Conservation (phyloP, 2,888 invertebrate genomes). For the Malthinus seriepunctatus region DNA sequence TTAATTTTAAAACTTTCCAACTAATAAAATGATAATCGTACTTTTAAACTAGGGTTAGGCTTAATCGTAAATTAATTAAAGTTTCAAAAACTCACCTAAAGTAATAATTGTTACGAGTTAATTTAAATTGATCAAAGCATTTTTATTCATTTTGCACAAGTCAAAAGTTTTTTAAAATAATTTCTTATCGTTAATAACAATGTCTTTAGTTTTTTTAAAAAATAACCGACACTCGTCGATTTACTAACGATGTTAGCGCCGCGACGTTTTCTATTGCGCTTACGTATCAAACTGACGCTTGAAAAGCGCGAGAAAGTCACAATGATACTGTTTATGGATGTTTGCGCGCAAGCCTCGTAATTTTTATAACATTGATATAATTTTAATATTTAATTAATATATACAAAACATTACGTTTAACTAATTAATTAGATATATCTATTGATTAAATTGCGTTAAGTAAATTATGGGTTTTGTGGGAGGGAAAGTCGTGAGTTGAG, state of each 20-base stretch:
- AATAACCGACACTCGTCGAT: background rate
- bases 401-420: no score
- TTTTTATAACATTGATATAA: conserved; percentile 6
- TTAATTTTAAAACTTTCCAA: no score
- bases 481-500: no score
- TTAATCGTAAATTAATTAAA: no score
- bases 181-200: background rate
- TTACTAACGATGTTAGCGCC: conserved; percentile 4
- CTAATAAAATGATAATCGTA: no score
- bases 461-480: no score
- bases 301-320: conserved; percentile 19
- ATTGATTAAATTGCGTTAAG: no score
- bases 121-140: no score
- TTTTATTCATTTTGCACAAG: conserved; percentile 1
- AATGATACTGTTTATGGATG: conserved; percentile 17
- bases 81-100: no score
- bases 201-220: background rate
- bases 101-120: no score
- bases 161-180: background rate
- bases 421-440: no score
- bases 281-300: conserved; percentile 23
- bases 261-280: conserved; percentile 19
- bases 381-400: background rate
- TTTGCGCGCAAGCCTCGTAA: conserved; percentile 24
- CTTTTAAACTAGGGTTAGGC: no score